Evolutionary conservation across 2,888 invertebrate genomes (phyloP), one percentile per base, ranked within the genome.

Genomic region (Leistus spinibarbis): DNA sequence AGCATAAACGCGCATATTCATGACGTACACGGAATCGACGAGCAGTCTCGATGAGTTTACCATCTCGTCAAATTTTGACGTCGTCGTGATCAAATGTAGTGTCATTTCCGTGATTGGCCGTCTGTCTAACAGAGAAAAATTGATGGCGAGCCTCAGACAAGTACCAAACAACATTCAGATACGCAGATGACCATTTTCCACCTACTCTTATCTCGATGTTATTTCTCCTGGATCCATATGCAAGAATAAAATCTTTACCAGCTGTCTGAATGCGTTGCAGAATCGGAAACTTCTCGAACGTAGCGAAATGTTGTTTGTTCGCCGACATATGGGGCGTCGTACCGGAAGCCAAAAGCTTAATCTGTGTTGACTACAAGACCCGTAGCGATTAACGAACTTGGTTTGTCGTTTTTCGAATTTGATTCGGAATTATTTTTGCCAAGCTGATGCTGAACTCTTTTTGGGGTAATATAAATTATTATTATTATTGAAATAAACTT

Each of bases 401-500:
- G n/a, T n/a, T n/a, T n/a, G n/a, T n/a, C n/a, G n/a, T n/a, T n/a
- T n/a, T n/a, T n/a, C n/a, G n/a, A n/a, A n/a, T n/a, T n/a, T n/a
- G n/a, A n/a, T n/a, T n/a, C n/a, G n/a, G n/a, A n/a, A n/a, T n/a
- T n/a, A n/a, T n/a, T n/a, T 53, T 78, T 3, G 76, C 79, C 3
- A 80, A 80, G 67, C 72, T 81, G 7, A 71, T 70, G 56, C 69
- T 80, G 16, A 81, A 81, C 73, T 76, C 75, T 7, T 79, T 80
- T 64, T 79, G 80, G 79, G 80, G 79, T 7, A 78, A 78, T n/a
- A n/a, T 24, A n/a, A 10, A 53, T n/a, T n/a, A n/a, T n/a, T n/a
- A n/a, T n/a, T n/a, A n/a, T n/a, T n/a, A n/a, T n/a, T n/a, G n/a
- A n/a, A n/a, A n/a, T n/a, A n/a, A 69, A 56, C 20, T 73, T 10